Conservation (phyloP, 2,797 vertebrate genomes). For the Manis javanica region DNA sequence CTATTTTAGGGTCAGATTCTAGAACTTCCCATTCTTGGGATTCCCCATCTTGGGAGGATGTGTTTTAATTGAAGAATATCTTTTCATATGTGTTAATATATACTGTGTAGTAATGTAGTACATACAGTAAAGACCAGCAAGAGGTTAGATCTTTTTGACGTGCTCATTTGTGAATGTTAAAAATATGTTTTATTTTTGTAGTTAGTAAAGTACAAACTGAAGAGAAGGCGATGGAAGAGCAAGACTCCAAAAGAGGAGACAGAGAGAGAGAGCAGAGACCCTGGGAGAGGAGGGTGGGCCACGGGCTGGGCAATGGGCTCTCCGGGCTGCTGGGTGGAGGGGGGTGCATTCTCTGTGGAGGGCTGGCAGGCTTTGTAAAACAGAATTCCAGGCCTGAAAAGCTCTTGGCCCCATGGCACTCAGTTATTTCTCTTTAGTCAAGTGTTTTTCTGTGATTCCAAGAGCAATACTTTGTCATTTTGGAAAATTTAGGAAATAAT, state of each 20-base stretch:
- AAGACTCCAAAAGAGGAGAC: conserved; percentile 75
- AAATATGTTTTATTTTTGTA: conserved; percentile 38
- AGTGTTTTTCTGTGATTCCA: neutral
- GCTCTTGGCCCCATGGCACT: conserved; percentile 51
- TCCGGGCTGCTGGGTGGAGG: neutral
- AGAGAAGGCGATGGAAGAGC: conserved; percentile 62
- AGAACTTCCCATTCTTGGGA: neutral
- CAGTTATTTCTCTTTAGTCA: neutral
- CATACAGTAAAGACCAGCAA: neutral
- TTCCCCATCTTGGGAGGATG: neutral
- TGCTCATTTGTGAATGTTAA: conserved; percentile 7
- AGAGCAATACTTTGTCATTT: neutral
- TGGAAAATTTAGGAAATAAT: conserved; percentile 81
- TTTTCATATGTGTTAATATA: neutral
- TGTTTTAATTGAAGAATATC: neutral
- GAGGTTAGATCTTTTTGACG: neutral
- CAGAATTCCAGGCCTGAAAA: conserved; percentile 85
- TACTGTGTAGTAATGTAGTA: fast-evolving
- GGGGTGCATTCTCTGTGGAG: fast-evolving
- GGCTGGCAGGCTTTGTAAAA: conserved; percentile 79
- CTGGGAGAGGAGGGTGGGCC: conserved; percentile 72
- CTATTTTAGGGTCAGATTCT: neutral
- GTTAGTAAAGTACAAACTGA: conserved; percentile 67
- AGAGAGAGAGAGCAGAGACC: conserved; percentile 81
- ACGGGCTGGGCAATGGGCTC: fast-evolving